These are phyloP conservation scores for Buceros bicornis DNA, from an alignment of 2,797 vertebrate species.

Conservation along the genomic window DNA sequence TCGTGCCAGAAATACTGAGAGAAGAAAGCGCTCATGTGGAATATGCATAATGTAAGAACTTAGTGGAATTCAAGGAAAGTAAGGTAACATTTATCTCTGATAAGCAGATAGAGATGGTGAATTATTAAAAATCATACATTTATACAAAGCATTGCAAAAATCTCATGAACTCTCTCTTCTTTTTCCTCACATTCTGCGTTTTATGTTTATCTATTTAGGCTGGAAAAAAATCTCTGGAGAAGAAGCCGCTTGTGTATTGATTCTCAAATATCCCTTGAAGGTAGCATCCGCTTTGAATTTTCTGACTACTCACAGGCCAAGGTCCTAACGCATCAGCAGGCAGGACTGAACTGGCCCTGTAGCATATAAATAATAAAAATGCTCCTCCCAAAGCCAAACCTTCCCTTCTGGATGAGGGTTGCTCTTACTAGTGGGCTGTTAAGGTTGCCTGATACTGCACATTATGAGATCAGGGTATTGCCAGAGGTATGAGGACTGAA, in stretches of 20 bases:
- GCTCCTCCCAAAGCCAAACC: not conserved
- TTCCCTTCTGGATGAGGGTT: not conserved
- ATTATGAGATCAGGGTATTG: not conserved
- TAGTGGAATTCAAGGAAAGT: not conserved
- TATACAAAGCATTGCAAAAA: not conserved
- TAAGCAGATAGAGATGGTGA: not conserved
- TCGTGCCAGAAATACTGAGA: constrained; percentile 48
- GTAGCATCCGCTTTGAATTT: not conserved
- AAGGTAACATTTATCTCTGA: not conserved
- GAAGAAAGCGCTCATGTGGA: not conserved
- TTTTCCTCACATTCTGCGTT: not conserved
- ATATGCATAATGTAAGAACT: not conserved
- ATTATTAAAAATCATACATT: not conserved
- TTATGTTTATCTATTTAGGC: not conserved
- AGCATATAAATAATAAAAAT: not conserved
- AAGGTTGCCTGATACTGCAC: not conserved
- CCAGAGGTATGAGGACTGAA: not conserved
- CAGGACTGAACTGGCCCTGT: not conserved
- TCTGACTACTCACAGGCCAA: not conserved
- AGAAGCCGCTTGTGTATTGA: constrained; percentile 12
- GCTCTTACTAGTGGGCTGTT: not conserved
- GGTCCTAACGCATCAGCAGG: not conserved
- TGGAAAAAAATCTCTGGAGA: not conserved
- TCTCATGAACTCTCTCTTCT: not conserved
- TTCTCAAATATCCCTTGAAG: not conserved